A percentile compares a stretch with the other conserved stretches of the same genome.
phyloP scores from a whole-genome alignment of 2,888 invertebrate genomes.

The Epistrophe eligans region DNA sequence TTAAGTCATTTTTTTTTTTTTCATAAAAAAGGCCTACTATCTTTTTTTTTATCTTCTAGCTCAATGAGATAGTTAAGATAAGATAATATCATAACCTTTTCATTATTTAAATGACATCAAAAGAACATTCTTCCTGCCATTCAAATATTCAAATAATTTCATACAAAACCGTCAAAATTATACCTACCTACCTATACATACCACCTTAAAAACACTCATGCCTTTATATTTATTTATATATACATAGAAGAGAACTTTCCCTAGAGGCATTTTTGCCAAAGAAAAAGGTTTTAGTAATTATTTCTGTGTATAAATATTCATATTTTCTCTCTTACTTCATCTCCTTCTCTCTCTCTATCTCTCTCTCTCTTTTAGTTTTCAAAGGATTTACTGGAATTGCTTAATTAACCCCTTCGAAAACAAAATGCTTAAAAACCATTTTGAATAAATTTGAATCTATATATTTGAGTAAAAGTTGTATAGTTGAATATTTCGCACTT shows the following conservation, averaged over 20 bases:
- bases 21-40: not conserved
- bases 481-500: conserved; percentile 4
- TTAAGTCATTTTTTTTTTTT: not conserved
- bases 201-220: not conserved
- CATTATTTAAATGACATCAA: conserved; percentile 37
- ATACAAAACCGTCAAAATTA: not conserved
- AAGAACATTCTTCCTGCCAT: conserved; percentile 16
- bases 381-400: conserved; percentile 35
- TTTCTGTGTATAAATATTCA: conserved; percentile 39
- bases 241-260: not conserved
- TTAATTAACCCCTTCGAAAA: conserved; percentile 49
- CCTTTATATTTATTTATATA: not conserved
- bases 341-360: not conserved
- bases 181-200: not conserved
- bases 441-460: conserved; percentile 21
- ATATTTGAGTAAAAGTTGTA: conserved; percentile 3
- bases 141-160: conserved; percentile 25
- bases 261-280: conserved; percentile 4
- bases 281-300: conserved; percentile 27
- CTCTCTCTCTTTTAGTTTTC: conserved; percentile 2
- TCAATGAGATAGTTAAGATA: conserved; percentile 4
- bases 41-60: not conserved
- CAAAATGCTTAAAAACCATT: conserved; percentile 33
- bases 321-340: conserved; percentile 15
- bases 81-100: conserved; percentile 38